Evolutionary conservation across 2,113 vertebrate genomes (phyloP).

Genomic region (Lophochroa leadbeateri): DNA sequence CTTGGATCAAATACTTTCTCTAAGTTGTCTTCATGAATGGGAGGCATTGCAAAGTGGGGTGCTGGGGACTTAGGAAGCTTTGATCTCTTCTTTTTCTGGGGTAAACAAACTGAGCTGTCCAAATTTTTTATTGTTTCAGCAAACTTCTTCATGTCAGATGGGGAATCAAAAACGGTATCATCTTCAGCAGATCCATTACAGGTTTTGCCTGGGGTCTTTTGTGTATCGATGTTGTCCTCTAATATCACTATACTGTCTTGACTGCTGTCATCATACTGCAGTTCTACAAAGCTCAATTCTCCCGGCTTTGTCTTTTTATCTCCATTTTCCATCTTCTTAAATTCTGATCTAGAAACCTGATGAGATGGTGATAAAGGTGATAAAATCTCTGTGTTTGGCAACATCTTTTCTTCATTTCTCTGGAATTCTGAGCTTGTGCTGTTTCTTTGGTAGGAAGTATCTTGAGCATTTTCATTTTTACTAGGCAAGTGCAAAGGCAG

Average conservation of each 20-base stretch:
- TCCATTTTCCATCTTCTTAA: constrained; percentile 45
- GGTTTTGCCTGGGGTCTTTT: constrained; percentile 57
- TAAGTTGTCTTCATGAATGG: constrained; percentile 89
- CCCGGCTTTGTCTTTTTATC: neutral
- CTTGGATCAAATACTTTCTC: constrained; percentile 89
- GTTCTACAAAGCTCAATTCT: neutral
- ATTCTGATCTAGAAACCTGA: neutral
- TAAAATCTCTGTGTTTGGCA: neutral
- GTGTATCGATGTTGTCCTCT: constrained; percentile 55
- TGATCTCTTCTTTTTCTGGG: constrained; percentile 82
- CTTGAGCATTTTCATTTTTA: constrained; percentile 40
- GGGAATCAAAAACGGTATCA: constrained; percentile 77
- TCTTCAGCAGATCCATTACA: constrained; percentile 74
- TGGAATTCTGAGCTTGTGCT: neutral
- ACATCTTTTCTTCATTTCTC: neutral
- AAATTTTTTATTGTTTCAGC: constrained; percentile 89
- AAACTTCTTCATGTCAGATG: constrained; percentile 86
- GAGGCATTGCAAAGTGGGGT: constrained; percentile 86
- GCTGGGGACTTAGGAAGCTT: constrained; percentile 78
- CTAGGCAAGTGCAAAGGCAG: neutral
- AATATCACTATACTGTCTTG: constrained; percentile 22
- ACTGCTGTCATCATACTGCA: neutral
- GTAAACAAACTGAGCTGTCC: constrained; percentile 82
- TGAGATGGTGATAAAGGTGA: neutral
- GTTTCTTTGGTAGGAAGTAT: neutral